Evolutionary conservation across 37 sponge, comb jelly and placozoan genomes (phyloP), one percentile per base, ranked within the genome.

Genomic region (Halisarca cf. caerulea): DNA sequence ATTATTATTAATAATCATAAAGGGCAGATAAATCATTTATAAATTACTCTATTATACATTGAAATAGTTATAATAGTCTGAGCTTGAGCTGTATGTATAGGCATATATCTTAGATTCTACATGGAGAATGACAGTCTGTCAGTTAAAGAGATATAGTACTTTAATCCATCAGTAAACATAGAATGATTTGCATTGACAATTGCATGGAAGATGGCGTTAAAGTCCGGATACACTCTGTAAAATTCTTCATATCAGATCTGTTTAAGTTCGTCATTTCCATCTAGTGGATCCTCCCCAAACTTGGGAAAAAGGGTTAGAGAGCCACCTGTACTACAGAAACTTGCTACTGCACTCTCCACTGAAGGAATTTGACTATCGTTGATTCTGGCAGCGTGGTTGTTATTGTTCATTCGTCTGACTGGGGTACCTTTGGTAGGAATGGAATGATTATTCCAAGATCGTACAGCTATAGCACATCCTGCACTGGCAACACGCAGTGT

Each of bases 401-500:
- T 5, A 7, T 62, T 23, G 5, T 62, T 5, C 15, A 15, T 62
- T 8, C 30, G 15, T 62, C 6, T 62, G 30, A 62, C 30, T 6
- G 6, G 6, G 15, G 6, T 15, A 7, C 24, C 80, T 81, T 71
- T 62, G 89, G 83, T 27, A 58, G 87, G 87, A 34, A 89, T 89
- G 38, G 80, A 57, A 60, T 89, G 89, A 18, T 75, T 45, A 90
- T 90, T 90, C 91, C 91, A 90, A 6, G 91, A 72, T 30, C 58
- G 47, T 8, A 90, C 60, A 47, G 79, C 79, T 7, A 27, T 2
- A 18, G n/a, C 74, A 14, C 40, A 45, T 62, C 86, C 91, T 5
- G 81, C 58, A 14, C 37, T n/a, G 28, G 66, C 71, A 1, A 91
- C 85, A 44, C 83, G 38, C n/a, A 87, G 35, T 27, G 82, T 34